Percentiles rank a stretch among this genome's conserved stretches.
Evolutionary conservation across 1,140 invertebrate species (phyloP).

Genomic region (Danaus melanippus): DNA sequence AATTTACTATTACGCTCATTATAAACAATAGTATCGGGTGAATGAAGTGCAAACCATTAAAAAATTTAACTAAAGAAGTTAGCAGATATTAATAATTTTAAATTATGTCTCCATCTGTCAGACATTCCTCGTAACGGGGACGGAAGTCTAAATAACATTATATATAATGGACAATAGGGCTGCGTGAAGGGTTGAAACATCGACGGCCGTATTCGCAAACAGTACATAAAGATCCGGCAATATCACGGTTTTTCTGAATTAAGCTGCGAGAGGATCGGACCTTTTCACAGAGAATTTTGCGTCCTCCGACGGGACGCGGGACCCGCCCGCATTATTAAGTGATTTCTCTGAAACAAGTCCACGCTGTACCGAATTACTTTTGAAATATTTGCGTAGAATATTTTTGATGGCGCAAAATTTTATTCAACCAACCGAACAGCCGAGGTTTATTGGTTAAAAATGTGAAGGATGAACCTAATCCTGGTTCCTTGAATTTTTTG

Average conservation of each 20-base stretch:
- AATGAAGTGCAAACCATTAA: constrained; percentile 4
- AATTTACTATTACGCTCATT: neutral
- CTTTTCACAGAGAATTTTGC: constrained; percentile 40
- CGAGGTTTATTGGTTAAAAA: too few relatives aligned
- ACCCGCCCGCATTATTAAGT: constrained; percentile 40
- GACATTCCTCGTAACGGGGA: constrained; percentile 26
- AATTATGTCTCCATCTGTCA: constrained; percentile 28
- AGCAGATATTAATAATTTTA: constrained; percentile 12
- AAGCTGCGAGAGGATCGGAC: constrained; percentile 51
- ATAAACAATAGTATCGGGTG: too few relatives aligned
- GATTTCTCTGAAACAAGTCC: constrained; percentile 52
- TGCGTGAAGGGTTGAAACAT: constrained; percentile 52
- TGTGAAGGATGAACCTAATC: too few relatives aligned
- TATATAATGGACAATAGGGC: constrained; percentile 43
- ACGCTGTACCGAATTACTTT: constrained; percentile 31
- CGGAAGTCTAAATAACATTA: constrained; percentile 43
- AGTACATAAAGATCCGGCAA: constrained; percentile 57
- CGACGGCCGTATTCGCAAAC: constrained; percentile 53
- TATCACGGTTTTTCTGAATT: constrained; percentile 59
- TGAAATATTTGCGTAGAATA: constrained; percentile 29
- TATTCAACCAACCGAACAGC: neutral
- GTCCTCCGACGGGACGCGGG: constrained; percentile 13
- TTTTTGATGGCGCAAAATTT: constrained; percentile 6
- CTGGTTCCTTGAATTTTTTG: too few relatives aligned
- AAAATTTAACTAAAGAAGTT: constrained; percentile 8